Evolutionary conservation across 1,140 invertebrate genomes (phyloP), one percentile per base, ranked within the genome.

Genomic region (Ectropis grisescens): DNA sequence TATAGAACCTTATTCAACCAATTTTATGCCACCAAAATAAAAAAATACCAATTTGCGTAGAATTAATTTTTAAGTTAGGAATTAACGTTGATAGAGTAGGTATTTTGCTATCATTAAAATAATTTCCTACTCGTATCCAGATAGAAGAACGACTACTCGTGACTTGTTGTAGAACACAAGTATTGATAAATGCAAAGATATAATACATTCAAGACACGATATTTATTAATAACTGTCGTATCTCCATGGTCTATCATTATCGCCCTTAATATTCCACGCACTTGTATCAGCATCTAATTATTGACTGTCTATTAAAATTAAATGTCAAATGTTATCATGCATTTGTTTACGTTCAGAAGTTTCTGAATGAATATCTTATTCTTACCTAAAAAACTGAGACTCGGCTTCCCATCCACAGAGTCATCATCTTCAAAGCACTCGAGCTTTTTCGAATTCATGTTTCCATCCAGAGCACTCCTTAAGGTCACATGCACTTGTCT

Each of bases 361-460:
- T 26, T 6, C 2, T 29, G 3, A 29, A 13, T 29, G 10, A 30
- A 13, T 38, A 31, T 11, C n/a, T 16, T 30, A 48, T 58, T 55
- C 61, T 70, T 53, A 81, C 76, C 74, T 81, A 76, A 61, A 64
- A 76, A 79, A 52, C 76, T 81, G 58, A 81, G 67, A 52, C 72
- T 81, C 27, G 71, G 67, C 51, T 78, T 79, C 41, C 66, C 76
- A 41, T 76, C 71, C 39, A 71, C 65, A 13, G 74, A 79, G 39
- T 76, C 72, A 38, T 76, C 65, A 43, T 76, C 61, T 26, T 68
- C 62, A 28, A 69, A 70, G 50, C 71, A 78, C 56, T 81, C 76
- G 61, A 81, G 46, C 55, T 81, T 81, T 71, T 81, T 81, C 34
- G 76, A 69, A 78, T 81, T 81, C 76, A 81, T 81, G 22, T 30